Conservation (phyloP, 2,888 invertebrate genomes). For the Myopa testacea region DNA sequence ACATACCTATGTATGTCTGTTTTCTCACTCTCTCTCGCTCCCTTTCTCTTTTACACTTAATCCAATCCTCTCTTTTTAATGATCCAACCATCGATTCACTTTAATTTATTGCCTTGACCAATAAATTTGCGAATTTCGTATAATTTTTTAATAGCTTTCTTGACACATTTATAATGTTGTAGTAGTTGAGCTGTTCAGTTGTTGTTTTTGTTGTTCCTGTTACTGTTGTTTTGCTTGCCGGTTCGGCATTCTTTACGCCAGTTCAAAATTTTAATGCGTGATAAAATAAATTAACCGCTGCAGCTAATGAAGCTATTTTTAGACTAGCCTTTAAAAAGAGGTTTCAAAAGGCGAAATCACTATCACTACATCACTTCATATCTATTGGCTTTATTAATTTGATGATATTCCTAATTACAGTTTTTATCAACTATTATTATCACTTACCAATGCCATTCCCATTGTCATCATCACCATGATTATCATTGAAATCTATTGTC, state of each 20-base stretch:
- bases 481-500: too few relatives aligned
- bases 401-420: too few relatives aligned
- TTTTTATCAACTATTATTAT: too few relatives aligned
- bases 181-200: not conserved
- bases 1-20: not conserved
- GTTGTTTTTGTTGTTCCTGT: conserved; percentile 7
- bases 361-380: too few relatives aligned
- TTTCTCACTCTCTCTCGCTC: not conserved
- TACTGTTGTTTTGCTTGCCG: not conserved
- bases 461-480: too few relatives aligned
- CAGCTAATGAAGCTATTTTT: not conserved
- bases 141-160: conserved; percentile 38
- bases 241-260: not conserved
- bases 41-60: conserved; percentile 1
- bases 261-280: conserved; percentile 12
- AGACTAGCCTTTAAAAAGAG: not conserved
- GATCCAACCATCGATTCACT: not conserved
- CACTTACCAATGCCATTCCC: not conserved
- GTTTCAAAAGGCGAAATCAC: not conserved
- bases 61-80: not conserved
- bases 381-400: too few relatives aligned
- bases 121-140: conserved; percentile 38
- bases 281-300: conserved; percentile 19
- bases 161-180: conserved; percentile 37
- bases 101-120: conserved; percentile 37